phyloP scores from a whole-genome alignment of 2,113 vertebrate species.

The Paralichthys olivaceus region DNA sequence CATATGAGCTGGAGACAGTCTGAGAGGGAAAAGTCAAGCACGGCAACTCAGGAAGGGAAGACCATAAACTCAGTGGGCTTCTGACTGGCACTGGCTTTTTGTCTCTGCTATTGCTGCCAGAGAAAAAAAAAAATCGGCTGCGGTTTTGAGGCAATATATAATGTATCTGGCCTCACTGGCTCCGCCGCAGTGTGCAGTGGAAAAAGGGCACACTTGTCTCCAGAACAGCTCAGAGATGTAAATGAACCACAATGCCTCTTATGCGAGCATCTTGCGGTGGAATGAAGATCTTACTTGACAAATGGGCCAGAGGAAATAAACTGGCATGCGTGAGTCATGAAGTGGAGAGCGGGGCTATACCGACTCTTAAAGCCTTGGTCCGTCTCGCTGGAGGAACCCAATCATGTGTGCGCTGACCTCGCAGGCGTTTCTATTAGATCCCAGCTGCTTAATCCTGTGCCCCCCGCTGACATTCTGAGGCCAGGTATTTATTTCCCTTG shows the following conservation, averaged over 20 bases:
- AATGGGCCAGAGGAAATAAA: constrained; percentile 68
- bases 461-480: constrained; percentile 36
- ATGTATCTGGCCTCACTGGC: constrained; percentile 60
- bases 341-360: constrained; percentile 34
- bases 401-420: constrained; percentile 55
- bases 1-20: constrained; percentile 29
- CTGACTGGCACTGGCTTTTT: constrained; percentile 44
- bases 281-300: constrained; percentile 74
- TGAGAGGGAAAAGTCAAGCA: constrained; percentile 38
- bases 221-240: constrained; percentile 63
- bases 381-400: constrained; percentile 28
- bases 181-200: constrained; percentile 49
- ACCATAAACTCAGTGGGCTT: constrained; percentile 38
- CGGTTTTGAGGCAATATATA: constrained; percentile 69
- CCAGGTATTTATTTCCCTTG: constrained; percentile 55
- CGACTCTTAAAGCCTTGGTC: constrained; percentile 2
- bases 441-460: constrained; percentile 54
- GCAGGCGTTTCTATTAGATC: constrained; percentile 59
- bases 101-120: constrained; percentile 43
- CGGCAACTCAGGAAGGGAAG: constrained; percentile 23
- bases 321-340: constrained; percentile 64
- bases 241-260: constrained; percentile 65
- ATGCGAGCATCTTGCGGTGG: constrained; percentile 60
- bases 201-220: constrained; percentile 67
- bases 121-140: constrained; percentile 38